Evolutionary conservation across 2,888 invertebrate genomes (phyloP), one percentile per base, ranked within the genome.

Genomic region (Hoplodrina ambigua): DNA sequence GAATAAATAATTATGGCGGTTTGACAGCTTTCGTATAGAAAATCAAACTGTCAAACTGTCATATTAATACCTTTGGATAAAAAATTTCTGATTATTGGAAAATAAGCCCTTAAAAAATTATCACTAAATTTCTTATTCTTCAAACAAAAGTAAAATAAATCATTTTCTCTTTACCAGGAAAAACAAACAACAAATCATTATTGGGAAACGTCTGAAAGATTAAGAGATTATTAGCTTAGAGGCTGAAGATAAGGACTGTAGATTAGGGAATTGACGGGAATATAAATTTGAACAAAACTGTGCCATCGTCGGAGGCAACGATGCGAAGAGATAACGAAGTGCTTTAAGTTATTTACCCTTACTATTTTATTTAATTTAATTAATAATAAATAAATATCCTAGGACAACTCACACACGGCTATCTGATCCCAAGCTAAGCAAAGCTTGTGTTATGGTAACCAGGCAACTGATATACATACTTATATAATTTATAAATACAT

Each of bases 271-370:
- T 76, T 58, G 75, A 62, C 37, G 68, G 72, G 72, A 81, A 83
- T 80, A 86, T 78, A 81, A 82, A 83, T 83, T 84, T 77, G 58
- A 75, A 78, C 82, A 75, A 37, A 58, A 72, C 70, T 81, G 72
- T 55, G 58, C 61, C 33, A 58, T 59, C 20, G 58, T 59, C 20
- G 58, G 60, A 79, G 62, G 74, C 83, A 75, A 52, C 78, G 84
- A 80, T 63, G 80, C 59, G 84, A 54, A 83, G 65, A 86, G 85
- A 86, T 85, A 87, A 68, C 72, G 37, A 33, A 49, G 64, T 44
- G 37, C 17, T 37, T 20, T n/a, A 44, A 75, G 20, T 72, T 64
- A 41, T 66, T 72, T 60, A 4, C 46, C 49, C 66, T 20, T 80
- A 71, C 68, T 50, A 63, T 33, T 69, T 46, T 17, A 56, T 13